These are phyloP conservation scores for Ophthalmolycus amberensis DNA, from an alignment of 2,113 vertebrate genomes.

Conservation along the genomic window DNA sequence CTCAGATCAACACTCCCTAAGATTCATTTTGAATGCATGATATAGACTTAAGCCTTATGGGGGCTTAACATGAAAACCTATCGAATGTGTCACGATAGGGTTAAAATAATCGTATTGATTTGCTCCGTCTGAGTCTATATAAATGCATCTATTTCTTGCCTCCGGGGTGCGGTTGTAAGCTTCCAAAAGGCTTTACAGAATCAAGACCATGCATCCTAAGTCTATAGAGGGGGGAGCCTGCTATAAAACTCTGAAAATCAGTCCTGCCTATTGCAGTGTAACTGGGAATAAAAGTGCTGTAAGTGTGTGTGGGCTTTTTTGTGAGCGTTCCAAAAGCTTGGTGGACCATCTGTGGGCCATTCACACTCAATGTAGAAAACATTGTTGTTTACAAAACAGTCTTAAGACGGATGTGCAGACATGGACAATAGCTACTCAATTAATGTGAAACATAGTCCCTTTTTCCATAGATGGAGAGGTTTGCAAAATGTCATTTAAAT, in stretches of 20 bases:
- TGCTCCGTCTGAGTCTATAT: conserved; percentile 33
- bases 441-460: not conserved
- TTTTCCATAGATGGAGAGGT: not conserved
- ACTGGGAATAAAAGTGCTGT: conserved; percentile 5
- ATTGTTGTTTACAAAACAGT: not conserved
- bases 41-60: conserved; percentile 23
- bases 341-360: not conserved
- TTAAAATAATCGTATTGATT: conserved; percentile 52
- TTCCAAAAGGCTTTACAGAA: conserved; percentile 25
- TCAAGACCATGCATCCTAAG: conserved; percentile 8
- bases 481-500: not conserved
- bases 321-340: conserved; percentile 19
- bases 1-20: conserved; percentile 25
- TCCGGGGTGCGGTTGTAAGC: conserved; percentile 25
- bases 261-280: conserved; percentile 9
- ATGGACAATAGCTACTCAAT: not conserved
- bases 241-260: conserved; percentile 28
- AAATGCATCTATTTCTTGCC: conserved; percentile 24
- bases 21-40: conserved; percentile 31
- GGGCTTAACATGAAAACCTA: conserved; percentile 42
- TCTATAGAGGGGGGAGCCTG: not conserved
- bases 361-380: not conserved
- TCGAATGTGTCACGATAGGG: conserved; percentile 37
- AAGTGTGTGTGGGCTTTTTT: not conserved
- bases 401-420: not conserved